Evolutionary conservation across 2,797 vertebrate species (phyloP).

Genomic region (Leuciscus waleckii): DNA sequence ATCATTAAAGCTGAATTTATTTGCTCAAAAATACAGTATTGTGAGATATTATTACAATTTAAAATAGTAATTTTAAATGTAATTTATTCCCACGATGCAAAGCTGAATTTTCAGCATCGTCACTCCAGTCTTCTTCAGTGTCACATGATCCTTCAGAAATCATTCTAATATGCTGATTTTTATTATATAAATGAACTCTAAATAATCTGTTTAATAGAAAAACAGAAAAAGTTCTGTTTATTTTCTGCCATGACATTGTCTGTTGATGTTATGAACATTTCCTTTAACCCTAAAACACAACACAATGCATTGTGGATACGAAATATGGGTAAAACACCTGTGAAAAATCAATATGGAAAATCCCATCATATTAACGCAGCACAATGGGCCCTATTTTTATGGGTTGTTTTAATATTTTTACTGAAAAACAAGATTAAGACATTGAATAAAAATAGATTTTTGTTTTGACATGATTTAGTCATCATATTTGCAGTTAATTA

Average conservation of each 20-base stretch:
- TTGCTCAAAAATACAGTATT: background rate
- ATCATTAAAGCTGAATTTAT: background rate
- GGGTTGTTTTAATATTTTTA: background rate
- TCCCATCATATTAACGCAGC: background rate
- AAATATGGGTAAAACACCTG: background rate
- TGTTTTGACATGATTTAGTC: background rate
- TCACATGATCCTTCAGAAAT: background rate
- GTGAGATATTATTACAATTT: background rate
- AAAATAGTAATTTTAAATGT: background rate
- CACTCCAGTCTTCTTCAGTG: background rate
- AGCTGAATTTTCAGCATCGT: background rate
- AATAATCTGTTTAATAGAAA: too few species aligned
- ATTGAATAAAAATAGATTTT: background rate
- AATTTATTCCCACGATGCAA: background rate
- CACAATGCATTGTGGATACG: background rate
- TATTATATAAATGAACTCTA: background rate
- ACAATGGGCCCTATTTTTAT: background rate
- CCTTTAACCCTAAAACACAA: background rate
- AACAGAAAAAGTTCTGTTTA: background rate
- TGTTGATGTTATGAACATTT: background rate
- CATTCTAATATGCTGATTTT: background rate
- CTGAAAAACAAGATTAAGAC: background rate
- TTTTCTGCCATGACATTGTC: background rate
- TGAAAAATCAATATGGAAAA: background rate
- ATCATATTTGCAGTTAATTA: background rate